Conservation (phyloP, 2,113 vertebrate genomes). For the Pelobates fuscus region DNA sequence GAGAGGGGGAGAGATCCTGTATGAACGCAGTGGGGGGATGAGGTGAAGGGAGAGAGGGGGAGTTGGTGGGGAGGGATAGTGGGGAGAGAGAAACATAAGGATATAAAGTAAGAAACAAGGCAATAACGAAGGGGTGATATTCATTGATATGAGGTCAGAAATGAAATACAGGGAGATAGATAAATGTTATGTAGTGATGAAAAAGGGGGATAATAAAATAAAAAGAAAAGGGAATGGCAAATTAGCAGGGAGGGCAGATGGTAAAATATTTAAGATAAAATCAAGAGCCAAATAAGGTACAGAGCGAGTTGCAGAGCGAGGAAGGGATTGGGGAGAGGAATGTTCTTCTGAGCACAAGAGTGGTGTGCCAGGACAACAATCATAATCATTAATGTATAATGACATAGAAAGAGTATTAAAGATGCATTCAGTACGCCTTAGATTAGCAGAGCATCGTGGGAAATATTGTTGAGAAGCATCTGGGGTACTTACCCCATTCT, state of each 20-base stretch:
- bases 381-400: no score
- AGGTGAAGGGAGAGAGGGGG: constrained; percentile 7
- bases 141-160: not conserved
- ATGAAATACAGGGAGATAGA: not conserved
- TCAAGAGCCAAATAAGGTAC: not conserved
- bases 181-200: not conserved
- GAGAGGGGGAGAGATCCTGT: constrained; percentile 32
- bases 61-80: not conserved
- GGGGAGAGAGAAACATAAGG: constrained; percentile 9
- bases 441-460: no score
- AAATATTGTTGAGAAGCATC: no score
- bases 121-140: not conserved
- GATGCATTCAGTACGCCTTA: no score
- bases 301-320: no score
- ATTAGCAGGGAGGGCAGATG: no score
- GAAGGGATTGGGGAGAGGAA: no score
- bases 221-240: no score
- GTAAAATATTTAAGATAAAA: not conserved
- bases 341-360: no score
- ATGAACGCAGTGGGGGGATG: constrained; percentile 27
- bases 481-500: no score
- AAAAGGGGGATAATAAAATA: not conserved
- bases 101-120: not conserved
- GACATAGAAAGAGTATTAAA: no score
- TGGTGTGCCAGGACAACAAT: no score